phyloP scores from a whole-genome alignment of 1,140 invertebrate genomes.

The Sitophilus oryzae region DNA sequence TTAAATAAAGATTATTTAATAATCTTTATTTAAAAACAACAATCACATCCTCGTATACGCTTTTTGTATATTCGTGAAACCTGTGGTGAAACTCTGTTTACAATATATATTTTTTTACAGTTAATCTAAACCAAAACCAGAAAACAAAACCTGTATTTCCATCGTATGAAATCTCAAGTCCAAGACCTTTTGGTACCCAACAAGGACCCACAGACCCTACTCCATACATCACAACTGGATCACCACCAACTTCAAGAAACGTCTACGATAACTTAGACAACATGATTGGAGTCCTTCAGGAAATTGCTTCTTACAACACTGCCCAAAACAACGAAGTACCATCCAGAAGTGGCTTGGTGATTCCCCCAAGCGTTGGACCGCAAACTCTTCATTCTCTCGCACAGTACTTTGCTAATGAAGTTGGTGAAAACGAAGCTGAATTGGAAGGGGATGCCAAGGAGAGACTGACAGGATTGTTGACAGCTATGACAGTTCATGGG shows the following conservation, averaged over 20 bases:
- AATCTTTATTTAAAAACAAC: no score
- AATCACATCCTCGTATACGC: no score
- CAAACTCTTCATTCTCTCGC: slow-evolving; percentile 70
- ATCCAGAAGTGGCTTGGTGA: slow-evolving; percentile 46
- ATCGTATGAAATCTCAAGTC: slow-evolving; percentile 35
- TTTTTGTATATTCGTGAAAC: no score
- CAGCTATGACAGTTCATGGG: slow-evolving; percentile 53
- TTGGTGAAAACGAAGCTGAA: slow-evolving; percentile 54
- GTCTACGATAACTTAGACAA: slow-evolving; percentile 35
- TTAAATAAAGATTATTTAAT: no score
- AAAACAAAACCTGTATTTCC: slow-evolving; percentile 16
- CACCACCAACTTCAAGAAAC: slow-evolving; percentile 14
- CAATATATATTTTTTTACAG: not conserved
- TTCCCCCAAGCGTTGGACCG: slow-evolving; percentile 64
- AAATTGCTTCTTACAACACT: slow-evolving; percentile 28
- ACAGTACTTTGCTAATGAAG: slow-evolving; percentile 66
- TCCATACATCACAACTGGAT: slow-evolving; percentile 16
- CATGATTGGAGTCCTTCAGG: slow-evolving; percentile 37
- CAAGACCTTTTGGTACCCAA: slow-evolving; percentile 34
- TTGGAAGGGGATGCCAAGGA: slow-evolving; percentile 31
- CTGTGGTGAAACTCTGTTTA: no score
- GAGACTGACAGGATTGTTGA: slow-evolving; percentile 47
- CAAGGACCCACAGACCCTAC: slow-evolving; percentile 16
- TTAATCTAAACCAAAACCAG: not conserved
- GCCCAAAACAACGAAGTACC: slow-evolving; percentile 18